Base-by-base conservation (phyloP, 2,797 vertebrate genomes). In the Crypturellus tataupa region DNA sequence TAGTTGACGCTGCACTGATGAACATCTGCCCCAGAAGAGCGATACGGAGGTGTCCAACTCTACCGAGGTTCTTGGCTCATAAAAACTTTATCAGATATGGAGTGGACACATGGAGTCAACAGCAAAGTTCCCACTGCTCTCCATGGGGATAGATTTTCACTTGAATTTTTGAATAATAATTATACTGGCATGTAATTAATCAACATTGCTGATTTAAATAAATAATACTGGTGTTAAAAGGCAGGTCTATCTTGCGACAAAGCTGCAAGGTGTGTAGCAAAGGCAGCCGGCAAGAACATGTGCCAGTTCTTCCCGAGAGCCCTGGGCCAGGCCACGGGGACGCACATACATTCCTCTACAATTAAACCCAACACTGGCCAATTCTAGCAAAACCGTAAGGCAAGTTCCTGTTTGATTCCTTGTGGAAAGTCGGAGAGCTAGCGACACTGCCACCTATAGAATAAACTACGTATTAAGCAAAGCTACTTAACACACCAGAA, bases 291-390 rank as follows among this genome's bases (percentile, higher is more conserved):
- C 23, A 70, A 39, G 15, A 75, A 7, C 1, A 42, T 1, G 12
- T 85, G n/a, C 59, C 59, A 84, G 12, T 75, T 94, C 69, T 64
- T 91, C 72, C 67, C 10, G 64, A 80, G 65, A 80, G 83, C 31
- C 78, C 25, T n/a, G 23, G 70, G 71, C 70, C 92, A 90, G 31
- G 53, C 72, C 92, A 67, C 89, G 91, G 94, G 80, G 76, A 87
- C 4, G 7, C 0, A 2, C 35, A 59, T 65, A 2, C n/a, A 56
- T 65, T 96, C 85, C 67, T 72, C 58, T 62, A 56, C 49, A 65
- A 9, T 23, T 84, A 76, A 80, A 94, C n/a, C 27, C 70, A 86
- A 67, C 62, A 47, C n/a, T 29, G 23, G 73, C 85, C 89, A 70
- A 78, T 40, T 87, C 94, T 72, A 75, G 77, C 76, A 90, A 40